phyloP scores from a whole-genome alignment of 2,797 vertebrate genomes.

The Anomalospiza imberbis region DNA sequence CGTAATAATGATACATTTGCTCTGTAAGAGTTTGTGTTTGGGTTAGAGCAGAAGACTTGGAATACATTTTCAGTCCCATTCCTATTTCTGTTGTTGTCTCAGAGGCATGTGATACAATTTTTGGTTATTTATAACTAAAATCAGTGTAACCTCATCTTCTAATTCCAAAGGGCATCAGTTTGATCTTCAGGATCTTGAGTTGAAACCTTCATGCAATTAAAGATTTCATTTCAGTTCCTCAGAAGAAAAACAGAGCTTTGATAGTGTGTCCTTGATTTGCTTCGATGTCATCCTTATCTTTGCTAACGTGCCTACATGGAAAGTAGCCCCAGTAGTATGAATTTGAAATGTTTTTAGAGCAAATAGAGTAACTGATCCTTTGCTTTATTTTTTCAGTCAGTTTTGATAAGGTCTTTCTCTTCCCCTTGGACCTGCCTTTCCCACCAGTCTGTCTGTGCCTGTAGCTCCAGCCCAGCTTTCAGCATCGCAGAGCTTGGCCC shows the following conservation, averaged over 20 bases:
- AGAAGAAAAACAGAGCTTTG: slow-evolving; percentile 15
- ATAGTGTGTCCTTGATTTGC: slow-evolving; percentile 19
- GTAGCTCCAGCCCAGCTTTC: not conserved
- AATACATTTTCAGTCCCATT: not conserved
- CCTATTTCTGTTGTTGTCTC: not conserved
- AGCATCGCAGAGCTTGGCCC: fast-evolving
- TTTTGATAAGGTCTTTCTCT: not conserved
- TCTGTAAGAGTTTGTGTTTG: not conserved
- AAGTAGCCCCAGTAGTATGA: not conserved
- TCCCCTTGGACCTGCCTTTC: not conserved
- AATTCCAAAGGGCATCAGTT: not conserved
- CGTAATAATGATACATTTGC: not conserved
- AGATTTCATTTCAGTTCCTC: slow-evolving; percentile 18
- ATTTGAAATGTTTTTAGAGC: not conserved
- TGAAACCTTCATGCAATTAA: slow-evolving; percentile 26
- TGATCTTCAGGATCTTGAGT: not conserved
- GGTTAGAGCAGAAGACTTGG: not conserved
- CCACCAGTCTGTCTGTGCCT: not conserved
- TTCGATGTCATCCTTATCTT: slow-evolving; percentile 11
- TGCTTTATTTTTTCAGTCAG: not conserved
- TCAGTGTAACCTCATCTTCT: not conserved
- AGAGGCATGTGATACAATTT: not conserved
- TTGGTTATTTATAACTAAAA: not conserved
- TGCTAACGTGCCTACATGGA: not conserved
- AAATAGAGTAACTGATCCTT: not conserved